Percentiles rank a stretch among this genome's conserved stretches.
Conservation (phyloP, 2,797 vertebrate genomes). For the Argyrosomus regius region DNA sequence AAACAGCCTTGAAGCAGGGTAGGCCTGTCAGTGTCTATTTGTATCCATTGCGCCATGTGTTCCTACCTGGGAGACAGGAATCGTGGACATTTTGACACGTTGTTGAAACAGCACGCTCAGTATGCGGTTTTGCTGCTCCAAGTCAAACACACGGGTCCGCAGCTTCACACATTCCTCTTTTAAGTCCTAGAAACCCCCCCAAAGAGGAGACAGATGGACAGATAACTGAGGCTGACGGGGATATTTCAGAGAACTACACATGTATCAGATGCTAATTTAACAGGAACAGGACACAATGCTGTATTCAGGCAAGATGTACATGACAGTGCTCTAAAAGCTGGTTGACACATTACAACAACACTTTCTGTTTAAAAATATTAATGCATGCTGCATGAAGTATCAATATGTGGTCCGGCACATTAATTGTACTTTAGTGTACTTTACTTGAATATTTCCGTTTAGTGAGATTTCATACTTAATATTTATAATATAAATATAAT, state of each 20-base stretch:
- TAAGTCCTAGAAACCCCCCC: conserved; percentile 84
- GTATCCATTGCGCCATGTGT: conserved; percentile 13
- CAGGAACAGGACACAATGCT: conserved; percentile 12
- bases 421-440: no score
- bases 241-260: conserved; percentile 5
- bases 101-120: conserved; percentile 93
- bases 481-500: no score
- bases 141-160: conserved; percentile 93
- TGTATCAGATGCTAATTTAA: conserved; percentile 25
- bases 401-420: background rate
- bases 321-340: background rate
- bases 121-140: conserved; percentile 94
- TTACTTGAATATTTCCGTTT: no score
- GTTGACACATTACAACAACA: background rate
- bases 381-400: background rate
- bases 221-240: background rate
- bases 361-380: background rate
- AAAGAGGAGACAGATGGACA: conserved; percentile 7
- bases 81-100: conserved; percentile 87
- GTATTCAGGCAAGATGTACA: background rate
- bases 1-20: conserved; percentile 48
- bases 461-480: no score
- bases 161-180: conserved; percentile 94
- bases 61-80: conserved; percentile 89
- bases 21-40: conserved; percentile 53